Conservation (phyloP, 1,140 invertebrate species). For the Drosophila busckii region DNA sequence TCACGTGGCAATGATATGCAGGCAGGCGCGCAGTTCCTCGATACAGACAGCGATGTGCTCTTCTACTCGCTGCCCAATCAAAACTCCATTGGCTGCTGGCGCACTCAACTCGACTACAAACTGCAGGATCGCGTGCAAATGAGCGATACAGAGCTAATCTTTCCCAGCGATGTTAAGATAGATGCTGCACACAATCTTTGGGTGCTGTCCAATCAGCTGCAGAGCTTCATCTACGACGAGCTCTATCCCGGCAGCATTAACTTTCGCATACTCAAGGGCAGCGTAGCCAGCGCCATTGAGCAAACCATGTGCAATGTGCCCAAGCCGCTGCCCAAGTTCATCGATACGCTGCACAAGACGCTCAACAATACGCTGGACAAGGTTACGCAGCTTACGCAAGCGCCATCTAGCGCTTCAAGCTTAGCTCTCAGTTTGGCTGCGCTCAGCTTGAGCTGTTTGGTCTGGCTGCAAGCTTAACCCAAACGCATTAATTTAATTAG, state of each 20-base stretch:
- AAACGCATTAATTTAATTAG: slow-evolving; percentile 29
- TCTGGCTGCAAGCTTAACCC: not conserved
- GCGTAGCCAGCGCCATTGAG: slow-evolving; percentile 83
- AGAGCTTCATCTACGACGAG: slow-evolving; percentile 84
- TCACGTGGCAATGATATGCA: slow-evolving; percentile 85
- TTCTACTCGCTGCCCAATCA: slow-evolving; percentile 88
- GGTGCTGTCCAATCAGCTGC: slow-evolving; percentile 86
- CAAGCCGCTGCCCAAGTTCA: slow-evolving; percentile 80
- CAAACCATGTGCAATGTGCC: slow-evolving; percentile 84
- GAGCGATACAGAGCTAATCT: slow-evolving; percentile 86
- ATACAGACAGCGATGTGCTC: slow-evolving; percentile 85
- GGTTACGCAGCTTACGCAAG: not conserved
- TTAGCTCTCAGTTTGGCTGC: not conserved
- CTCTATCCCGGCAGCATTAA: slow-evolving; percentile 85
- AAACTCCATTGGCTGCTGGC: slow-evolving; percentile 89
- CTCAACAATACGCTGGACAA: slow-evolving; percentile 39
- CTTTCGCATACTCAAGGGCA: slow-evolving; percentile 85
- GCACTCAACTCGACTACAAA: slow-evolving; percentile 83
- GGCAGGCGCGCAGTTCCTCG: slow-evolving; percentile 86
- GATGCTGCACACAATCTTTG: slow-evolving; percentile 85
- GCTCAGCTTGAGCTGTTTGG: slow-evolving; percentile 8
- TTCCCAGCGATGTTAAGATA: slow-evolving; percentile 88
- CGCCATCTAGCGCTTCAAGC: not conserved
- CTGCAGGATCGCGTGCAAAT: slow-evolving; percentile 85
- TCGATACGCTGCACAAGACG: slow-evolving; percentile 79